Conservation (phyloP, 2,113 vertebrate genomes). For the Pleuronectes platessa region DNA sequence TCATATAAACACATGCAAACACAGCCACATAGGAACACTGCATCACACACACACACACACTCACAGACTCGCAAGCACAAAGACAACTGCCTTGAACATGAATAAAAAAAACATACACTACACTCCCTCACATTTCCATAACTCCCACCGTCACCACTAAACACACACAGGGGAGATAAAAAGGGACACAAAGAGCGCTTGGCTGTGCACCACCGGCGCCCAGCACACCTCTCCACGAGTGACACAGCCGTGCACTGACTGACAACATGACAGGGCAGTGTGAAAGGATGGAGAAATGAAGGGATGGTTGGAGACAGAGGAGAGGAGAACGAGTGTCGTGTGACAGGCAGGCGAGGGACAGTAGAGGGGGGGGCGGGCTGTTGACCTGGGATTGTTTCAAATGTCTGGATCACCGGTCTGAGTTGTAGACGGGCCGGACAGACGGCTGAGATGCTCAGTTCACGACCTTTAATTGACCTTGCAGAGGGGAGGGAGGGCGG, state of each 20-base stretch:
- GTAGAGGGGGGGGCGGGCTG: slow-evolving; percentile 5
- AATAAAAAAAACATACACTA: neutral
- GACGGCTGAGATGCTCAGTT: slow-evolving; percentile 50
- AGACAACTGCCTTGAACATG: slow-evolving; percentile 17
- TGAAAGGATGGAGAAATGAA: slow-evolving; percentile 40
- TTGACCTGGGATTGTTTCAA: slow-evolving; percentile 52
- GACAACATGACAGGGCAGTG: slow-evolving; percentile 62
- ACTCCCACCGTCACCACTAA: slow-evolving; percentile 29
- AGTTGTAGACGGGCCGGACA: slow-evolving; percentile 42
- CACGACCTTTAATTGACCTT: slow-evolving; percentile 58
- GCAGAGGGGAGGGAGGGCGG: neutral
- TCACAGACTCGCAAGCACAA: slow-evolving; percentile 6
- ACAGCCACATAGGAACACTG: neutral
- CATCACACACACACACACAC: slow-evolving; percentile 14
- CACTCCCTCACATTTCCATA: slow-evolving; percentile 15
- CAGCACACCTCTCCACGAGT: slow-evolving; percentile 49
- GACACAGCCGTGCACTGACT: slow-evolving; percentile 60
- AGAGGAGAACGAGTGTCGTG: slow-evolving; percentile 47
- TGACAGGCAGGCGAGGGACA: slow-evolving; percentile 37
- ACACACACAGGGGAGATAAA: slow-evolving; percentile 11
- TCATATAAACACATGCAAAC: slow-evolving; percentile 12
- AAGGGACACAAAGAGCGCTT: slow-evolving; percentile 28
- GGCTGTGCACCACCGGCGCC: slow-evolving; percentile 45
- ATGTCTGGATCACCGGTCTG: slow-evolving; percentile 15
- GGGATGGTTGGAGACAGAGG: neutral